These are phyloP conservation scores for Cheilosia grossa DNA, from an alignment of 2,888 invertebrate genomes.

Conservation along the genomic window DNA sequence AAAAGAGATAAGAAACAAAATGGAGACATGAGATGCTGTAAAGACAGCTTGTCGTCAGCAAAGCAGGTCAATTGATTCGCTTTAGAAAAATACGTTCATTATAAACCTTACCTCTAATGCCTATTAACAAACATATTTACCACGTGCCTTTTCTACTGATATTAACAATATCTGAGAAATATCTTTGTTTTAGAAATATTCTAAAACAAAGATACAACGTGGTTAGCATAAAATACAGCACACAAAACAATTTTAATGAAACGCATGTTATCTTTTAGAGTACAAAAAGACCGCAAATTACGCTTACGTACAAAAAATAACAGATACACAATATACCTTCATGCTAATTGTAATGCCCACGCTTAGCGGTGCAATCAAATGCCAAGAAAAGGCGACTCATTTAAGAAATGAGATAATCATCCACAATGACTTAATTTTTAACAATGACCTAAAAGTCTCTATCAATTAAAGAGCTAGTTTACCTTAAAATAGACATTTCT, in stretches of 20 bases:
- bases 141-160: too few species aligned
- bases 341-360: constrained; percentile 23
- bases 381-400: constrained; percentile 38
- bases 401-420: constrained; percentile 61
- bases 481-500: constrained; percentile 41
- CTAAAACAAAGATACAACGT: background rate
- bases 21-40: too few species aligned
- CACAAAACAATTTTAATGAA: background rate
- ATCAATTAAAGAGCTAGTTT: constrained; percentile 40
- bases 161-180: background rate
- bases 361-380: constrained; percentile 38
- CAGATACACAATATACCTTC: constrained; percentile 10
- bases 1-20: too few species aligned
- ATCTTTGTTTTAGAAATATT: too few species aligned
- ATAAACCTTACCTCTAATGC: too few species aligned
- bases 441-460: constrained; percentile 20
- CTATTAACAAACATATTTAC: too few species aligned
- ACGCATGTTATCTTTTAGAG: too few species aligned
- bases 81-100: too few species aligned
- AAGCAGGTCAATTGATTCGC: too few species aligned
- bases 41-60: too few species aligned
- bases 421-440: constrained; percentile 9
- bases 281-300: constrained; percentile 26
- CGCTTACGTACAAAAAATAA: background rate
- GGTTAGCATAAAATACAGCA: background rate